Percentiles rank a stretch among this genome's conserved stretches.
These are phyloP conservation scores for Pampus argenteus DNA, from an alignment of 2,797 vertebrate genomes.

Conservation along the genomic window DNA sequence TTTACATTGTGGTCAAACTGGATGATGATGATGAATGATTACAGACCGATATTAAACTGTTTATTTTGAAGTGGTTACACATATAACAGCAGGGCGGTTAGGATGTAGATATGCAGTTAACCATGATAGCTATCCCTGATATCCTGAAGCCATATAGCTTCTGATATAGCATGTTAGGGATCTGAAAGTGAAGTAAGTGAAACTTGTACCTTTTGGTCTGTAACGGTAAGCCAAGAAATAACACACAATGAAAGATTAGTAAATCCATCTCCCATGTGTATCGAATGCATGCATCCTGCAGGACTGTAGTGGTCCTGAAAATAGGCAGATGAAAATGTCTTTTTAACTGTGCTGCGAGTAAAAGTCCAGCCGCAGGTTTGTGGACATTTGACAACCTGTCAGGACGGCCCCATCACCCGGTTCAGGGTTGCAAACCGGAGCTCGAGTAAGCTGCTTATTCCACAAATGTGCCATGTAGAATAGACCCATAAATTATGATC, in stretches of 20 bases:
- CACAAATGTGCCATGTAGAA: conserved; percentile 36
- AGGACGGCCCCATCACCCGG: conserved; percentile 20
- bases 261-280: conserved; percentile 39
- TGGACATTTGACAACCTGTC: conserved; percentile 49
- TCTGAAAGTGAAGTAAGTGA: not conserved
- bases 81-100: no score
- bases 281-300: conserved; percentile 40
- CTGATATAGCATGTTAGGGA: not conserved
- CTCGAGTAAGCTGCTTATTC: conserved; percentile 30
- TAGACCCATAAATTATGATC: conserved; percentile 22
- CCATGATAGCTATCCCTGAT: not conserved
- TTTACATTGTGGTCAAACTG: not conserved
- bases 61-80: conserved; percentile 2
- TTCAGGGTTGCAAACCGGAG: conserved; percentile 20
- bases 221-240: conserved; percentile 17
- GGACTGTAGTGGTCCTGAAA: conserved; percentile 51
- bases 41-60: conserved; percentile 13
- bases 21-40: not conserved
- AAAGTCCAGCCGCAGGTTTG: conserved; percentile 23
- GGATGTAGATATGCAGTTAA: not conserved
- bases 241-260: conserved; percentile 36
- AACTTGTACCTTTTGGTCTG: conserved; percentile 9
- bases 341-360: conserved; percentile 39
- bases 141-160: not conserved
- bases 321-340: conserved; percentile 45